Evolutionary conservation across 2,113 vertebrate genomes (phyloP).

Genomic region (Mirza zaza): DNA sequence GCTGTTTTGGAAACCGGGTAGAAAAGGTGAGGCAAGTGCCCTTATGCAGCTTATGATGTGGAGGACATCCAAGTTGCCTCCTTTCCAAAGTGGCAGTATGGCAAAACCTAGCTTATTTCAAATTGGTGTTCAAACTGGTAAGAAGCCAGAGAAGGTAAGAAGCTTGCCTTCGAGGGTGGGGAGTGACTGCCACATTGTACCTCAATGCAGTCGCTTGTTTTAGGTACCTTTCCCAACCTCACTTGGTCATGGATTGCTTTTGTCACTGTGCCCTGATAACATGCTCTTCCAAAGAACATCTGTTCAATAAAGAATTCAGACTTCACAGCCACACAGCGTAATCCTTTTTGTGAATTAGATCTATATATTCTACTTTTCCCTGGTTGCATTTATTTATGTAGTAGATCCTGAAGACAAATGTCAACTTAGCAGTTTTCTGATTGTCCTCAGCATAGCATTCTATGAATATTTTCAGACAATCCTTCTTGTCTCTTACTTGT

Average conservation of each 20-base stretch:
- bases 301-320: not conserved
- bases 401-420: not conserved
- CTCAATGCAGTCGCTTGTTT: fast-evolving
- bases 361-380: not conserved
- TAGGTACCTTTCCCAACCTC: not conserved
- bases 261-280: not conserved
- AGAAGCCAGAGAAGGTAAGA: not conserved
- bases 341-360: not conserved
- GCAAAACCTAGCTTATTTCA: not conserved
- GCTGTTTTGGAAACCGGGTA: not conserved
- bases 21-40: not conserved
- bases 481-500: not conserved
- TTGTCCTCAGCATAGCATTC: too few species aligned
- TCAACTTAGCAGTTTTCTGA: not conserved
- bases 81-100: not conserved
- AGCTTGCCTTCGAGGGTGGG: not conserved
- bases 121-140: not conserved
- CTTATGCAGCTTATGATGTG: not conserved
- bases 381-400: not conserved
- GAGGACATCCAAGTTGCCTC: not conserved
- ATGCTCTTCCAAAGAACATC: not conserved
- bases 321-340: not conserved
- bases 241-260: not conserved
- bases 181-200: not conserved
- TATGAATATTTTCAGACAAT: not conserved